phyloP scores from a whole-genome alignment of 2,888 invertebrate species.

The Pristionchus mayeri region DNA sequence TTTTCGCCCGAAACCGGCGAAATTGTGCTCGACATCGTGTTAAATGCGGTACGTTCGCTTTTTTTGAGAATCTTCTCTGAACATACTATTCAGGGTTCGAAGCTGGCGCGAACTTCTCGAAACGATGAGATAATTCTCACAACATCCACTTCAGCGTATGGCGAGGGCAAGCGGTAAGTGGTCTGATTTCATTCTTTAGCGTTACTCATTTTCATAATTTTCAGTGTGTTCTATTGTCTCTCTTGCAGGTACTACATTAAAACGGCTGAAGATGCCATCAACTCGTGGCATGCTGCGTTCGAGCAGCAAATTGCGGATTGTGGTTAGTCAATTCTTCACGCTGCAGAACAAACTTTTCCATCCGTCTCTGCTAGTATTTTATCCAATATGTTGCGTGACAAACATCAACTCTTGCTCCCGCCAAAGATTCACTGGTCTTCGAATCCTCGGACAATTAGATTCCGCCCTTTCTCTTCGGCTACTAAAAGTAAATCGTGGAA shows the following conservation, averaged over 20 bases:
- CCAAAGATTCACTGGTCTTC: not conserved
- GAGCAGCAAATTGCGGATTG: slow-evolving; percentile 62
- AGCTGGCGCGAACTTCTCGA: slow-evolving; percentile 54
- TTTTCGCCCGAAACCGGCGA: slow-evolving; percentile 55
- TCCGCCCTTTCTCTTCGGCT: not conserved
- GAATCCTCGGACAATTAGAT: not conserved
- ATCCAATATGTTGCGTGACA: too few species aligned
- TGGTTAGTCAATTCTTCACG: slow-evolving; percentile 50
- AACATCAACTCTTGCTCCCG: too few species aligned
- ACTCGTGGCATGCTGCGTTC: slow-evolving; percentile 60
- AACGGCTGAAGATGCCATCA: slow-evolving; percentile 50
- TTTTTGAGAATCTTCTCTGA: not conserved
- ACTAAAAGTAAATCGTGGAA: not conserved
- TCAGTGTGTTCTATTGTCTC: too few species aligned
- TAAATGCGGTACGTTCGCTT: slow-evolving; percentile 55
- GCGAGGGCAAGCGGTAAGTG: not conserved
- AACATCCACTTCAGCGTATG: slow-evolving; percentile 37
- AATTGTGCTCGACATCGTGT: slow-evolving; percentile 57
- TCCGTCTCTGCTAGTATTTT: too few species aligned
- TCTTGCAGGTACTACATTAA: slow-evolving; percentile 47
- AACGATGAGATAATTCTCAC: slow-evolving; percentile 47
- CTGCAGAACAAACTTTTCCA: too few species aligned
- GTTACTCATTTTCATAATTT: too few species aligned
- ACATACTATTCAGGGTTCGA: slow-evolving; percentile 55
- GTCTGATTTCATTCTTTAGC: too few species aligned